Evolutionary conservation across 2,888 invertebrate genomes (phyloP).

Genomic region (Sinelater perroti): DNA sequence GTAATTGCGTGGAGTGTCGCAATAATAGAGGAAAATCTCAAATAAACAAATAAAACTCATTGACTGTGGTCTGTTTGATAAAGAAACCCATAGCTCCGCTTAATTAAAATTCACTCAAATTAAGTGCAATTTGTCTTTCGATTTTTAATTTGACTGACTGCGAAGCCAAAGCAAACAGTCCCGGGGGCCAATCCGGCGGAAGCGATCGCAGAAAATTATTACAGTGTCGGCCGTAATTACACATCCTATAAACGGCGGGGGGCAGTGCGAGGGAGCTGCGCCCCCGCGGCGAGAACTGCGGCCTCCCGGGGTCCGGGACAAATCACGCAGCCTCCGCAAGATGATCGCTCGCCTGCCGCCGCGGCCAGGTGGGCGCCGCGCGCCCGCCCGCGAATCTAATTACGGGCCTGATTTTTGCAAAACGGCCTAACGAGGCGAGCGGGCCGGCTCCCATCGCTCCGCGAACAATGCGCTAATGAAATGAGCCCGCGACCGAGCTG

Average conservation of each 20-base stretch:
- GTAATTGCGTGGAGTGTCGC: too few species aligned
- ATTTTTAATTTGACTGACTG: too few species aligned
- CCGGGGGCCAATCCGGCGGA: conserved; percentile 8
- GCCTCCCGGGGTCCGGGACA: conserved; percentile 39
- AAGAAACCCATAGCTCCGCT: too few species aligned
- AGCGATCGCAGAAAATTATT: conserved; percentile 48
- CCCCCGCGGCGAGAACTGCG: conserved; percentile 39
- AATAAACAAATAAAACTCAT: too few species aligned
- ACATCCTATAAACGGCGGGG: conserved; percentile 44
- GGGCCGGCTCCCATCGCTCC: neutral
- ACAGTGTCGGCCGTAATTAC: conserved; percentile 46
- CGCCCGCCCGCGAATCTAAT: conserved; percentile 13
- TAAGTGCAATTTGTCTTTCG: too few species aligned
- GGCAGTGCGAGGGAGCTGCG: conserved; percentile 34
- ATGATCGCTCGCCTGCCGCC: conserved; percentile 30
- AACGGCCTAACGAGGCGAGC: conserved; percentile 6
- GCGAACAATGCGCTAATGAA: conserved; percentile 61
- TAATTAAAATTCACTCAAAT: too few species aligned
- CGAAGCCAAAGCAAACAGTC: neutral
- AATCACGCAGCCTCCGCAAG: conserved; percentile 39
- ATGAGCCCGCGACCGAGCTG: conserved; percentile 62
- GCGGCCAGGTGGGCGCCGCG: conserved; percentile 14
- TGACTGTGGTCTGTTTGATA: too few species aligned
- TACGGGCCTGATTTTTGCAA: conserved; percentile 10
- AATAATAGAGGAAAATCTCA: too few species aligned